These are phyloP conservation scores for Pomacea canaliculata DNA, from an alignment of 2,888 invertebrate species.

Conservation along the genomic window DNA sequence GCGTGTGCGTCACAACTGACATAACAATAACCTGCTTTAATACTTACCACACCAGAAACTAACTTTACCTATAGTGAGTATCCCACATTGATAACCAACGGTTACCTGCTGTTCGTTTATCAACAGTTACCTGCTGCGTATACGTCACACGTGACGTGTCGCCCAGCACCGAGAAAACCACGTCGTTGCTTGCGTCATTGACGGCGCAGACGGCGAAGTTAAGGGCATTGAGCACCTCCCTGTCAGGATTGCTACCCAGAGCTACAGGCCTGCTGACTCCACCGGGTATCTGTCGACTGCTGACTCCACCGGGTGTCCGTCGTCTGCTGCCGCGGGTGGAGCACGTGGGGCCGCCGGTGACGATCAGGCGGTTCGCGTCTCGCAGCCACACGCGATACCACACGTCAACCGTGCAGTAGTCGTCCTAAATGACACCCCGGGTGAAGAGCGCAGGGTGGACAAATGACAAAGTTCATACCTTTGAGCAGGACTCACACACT, in stretches of 20 bases:
- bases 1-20: too few relatives aligned
- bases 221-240: constrained; percentile 1
- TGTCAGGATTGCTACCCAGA: not conserved
- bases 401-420: constrained; percentile 15
- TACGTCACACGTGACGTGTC: constrained; percentile 14
- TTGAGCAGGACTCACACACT: too few relatives aligned
- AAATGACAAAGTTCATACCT: too few relatives aligned
- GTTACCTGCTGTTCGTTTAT: too few relatives aligned
- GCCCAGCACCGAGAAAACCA: not conserved
- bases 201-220: constrained; percentile 13
- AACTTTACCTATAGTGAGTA: too few relatives aligned
- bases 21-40: too few relatives aligned
- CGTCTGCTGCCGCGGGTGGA: not conserved
- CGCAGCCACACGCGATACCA: constrained; percentile 16
- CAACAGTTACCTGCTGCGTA: constrained; percentile 11
- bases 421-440: not conserved
- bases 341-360: constrained; percentile 20
- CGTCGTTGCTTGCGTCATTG: constrained; percentile 13
- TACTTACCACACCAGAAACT: too few relatives aligned
- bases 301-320: not conserved
- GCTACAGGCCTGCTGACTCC: too few relatives aligned
- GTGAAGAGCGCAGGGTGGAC: too few relatives aligned
- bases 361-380: not conserved
- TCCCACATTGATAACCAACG: too few relatives aligned
- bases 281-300: not conserved